Evolutionary conservation across 2,113 vertebrate species (phyloP), one percentile per base, ranked within the genome.

Genomic region (Addax nasomaculatus): DNA sequence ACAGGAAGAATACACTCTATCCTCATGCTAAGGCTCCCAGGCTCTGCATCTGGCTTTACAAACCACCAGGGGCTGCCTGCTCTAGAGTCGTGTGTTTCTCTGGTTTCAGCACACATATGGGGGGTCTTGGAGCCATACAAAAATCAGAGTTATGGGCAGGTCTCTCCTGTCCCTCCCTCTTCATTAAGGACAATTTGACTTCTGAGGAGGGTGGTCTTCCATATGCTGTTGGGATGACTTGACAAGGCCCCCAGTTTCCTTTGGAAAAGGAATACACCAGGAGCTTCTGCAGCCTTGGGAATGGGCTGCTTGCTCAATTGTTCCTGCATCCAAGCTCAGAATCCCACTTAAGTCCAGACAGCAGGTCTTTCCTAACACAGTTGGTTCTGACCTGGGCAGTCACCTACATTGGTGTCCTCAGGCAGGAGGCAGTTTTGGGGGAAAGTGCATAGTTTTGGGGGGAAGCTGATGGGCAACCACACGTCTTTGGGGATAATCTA

Each of bases 101-200:
- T 57, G 57, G 43, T 58, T 62, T 95, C n/a, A 96, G 90, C 43
- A 95, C 29, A 86, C 12, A 53, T 8, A 16, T 30, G 57, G 60
- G 57, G 64, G 45, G 53, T 96, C 92, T 95, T 76, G 9, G 57
- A 78, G 57, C 64, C 58, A 49, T 21, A 95, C n/a, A 33, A 92
- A 95, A 93, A 57, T 45, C 62, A 64, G 81, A 93, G 85, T 60
- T 49, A 85, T 23, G 30, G 8, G 49, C 29, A 25, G 33, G 73
- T 58, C 49, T 67, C 45, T 33, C 86, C 8, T 43, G 6, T 23
- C 33, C 76, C 55, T 27, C 62, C 49, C 33, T 90, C 93, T 84
- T 97, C 30, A 21, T 51, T 30, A 90, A 84, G 76, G 64, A 96
- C 80, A 96, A 93, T 17, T 19, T 86, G 92, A 64, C 85, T 92